Conservation (phyloP, 2,888 invertebrate species). For the Nymphalis polychloros region DNA sequence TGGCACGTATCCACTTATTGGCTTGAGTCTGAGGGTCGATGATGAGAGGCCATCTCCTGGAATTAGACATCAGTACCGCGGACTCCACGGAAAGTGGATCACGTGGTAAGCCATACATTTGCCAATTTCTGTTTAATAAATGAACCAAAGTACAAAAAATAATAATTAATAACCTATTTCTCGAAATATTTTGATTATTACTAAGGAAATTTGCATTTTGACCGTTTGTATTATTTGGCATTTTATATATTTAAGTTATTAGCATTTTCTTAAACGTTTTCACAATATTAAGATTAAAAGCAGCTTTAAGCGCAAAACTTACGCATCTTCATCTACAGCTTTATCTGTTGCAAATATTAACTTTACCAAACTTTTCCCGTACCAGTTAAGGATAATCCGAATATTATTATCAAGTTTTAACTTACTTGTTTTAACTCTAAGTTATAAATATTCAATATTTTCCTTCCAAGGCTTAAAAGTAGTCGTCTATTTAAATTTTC, state of each 20-base stretch:
- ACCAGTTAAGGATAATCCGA: not conserved
- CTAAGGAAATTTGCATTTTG: too few relatives aligned
- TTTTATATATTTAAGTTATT: too few relatives aligned
- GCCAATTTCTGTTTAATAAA: conserved; percentile 82
- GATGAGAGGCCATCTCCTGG: conserved; percentile 93
- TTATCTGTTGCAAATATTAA: not conserved
- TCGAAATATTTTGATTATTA: too few relatives aligned
- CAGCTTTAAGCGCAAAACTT: not conserved
- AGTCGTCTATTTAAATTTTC: not conserved
- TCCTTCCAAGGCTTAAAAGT: too few relatives aligned
- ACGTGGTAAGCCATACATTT: conserved; percentile 91
- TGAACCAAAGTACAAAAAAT: too few relatives aligned
- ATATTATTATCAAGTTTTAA: conserved; percentile 35
- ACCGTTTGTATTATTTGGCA: too few relatives aligned
- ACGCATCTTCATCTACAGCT: not conserved
- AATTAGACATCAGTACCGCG: conserved; percentile 91
- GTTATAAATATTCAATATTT: not conserved
- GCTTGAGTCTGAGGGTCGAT: conserved; percentile 97
- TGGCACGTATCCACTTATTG: conserved; percentile 94
- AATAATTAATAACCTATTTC: too few relatives aligned
- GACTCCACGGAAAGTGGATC: conserved; percentile 94
- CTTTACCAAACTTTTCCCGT: not conserved
- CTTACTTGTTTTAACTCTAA: not conserved
- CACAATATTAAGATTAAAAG: too few relatives aligned
- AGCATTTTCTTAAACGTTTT: too few relatives aligned